Base-by-base conservation (phyloP, 2,888 invertebrate genomes). In the Chaetogeoica ovagalla region DNA sequence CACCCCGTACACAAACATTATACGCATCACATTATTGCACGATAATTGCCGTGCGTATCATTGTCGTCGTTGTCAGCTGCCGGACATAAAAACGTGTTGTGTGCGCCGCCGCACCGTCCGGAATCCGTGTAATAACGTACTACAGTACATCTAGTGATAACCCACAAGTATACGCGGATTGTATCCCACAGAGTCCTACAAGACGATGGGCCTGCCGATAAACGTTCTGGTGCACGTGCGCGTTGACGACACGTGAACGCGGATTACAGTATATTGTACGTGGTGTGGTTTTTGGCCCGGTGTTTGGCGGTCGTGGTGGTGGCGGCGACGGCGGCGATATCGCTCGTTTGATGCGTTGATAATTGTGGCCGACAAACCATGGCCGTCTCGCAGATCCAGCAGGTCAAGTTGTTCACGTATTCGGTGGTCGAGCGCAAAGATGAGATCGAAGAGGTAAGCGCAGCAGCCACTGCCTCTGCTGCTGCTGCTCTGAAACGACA, bases 361-460 rank as follows among this genome's bases (percentile, higher is more conserved):
- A 59, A 30, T 37, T 21, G 17, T 19, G 23, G 30, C 43, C 57
- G 57, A 43, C 15, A 59, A 48, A n/a, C 59, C 75, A 76, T 76
- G 75, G 30, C 75, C 48, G 63, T 71, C 57, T 69, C 69, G 37
- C 74, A 72, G 43, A 23, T 23, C 71, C 79, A 71, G 43, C 79
- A 71, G 43, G 39, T 63, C 23, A 79, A 79, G 63, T 23, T 79
- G 55, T 79, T 79, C 63, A 71, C 79, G 37, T 79, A 79, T 52
- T 63, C 79, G 55, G 23, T 63, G 57, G 63, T 79, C 39, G 79
- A 79, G 63, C 79, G 79, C 23, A 79, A 79, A 71, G 79, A 79
- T 43, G 79, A 79, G 39, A 71, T 79, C 63, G 79, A 79, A 79
- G 79, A 79, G 79, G 79, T 79, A 71, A 63, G 79, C 55, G 63